Evolutionary conservation across 2,113 vertebrate genomes (phyloP).

Genomic region (Oreochromis spilurus): DNA sequence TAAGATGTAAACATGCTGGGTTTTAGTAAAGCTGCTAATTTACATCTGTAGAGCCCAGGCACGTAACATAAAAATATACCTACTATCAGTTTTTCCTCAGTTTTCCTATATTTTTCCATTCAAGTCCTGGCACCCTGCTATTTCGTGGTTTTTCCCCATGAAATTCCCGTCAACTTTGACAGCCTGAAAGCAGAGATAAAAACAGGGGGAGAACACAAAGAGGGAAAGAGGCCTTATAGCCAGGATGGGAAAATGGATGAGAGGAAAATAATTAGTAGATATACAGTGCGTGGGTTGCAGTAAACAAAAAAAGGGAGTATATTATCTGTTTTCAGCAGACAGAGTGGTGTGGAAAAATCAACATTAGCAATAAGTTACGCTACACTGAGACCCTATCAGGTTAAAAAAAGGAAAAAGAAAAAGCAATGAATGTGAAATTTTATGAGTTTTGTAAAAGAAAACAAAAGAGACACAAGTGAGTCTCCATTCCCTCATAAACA

Average conservation of each 20-base stretch:
- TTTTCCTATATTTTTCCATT: not conserved
- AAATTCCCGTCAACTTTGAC: not conserved
- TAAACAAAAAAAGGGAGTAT: not conserved
- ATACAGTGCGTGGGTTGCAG: not conserved
- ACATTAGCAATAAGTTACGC: not conserved
- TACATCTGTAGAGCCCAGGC: not conserved
- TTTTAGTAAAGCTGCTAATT: not conserved
- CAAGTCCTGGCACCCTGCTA: not conserved
- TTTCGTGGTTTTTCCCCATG: not conserved
- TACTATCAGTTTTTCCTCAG: not conserved
- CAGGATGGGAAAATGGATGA: not conserved
- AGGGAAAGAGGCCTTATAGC: not conserved
- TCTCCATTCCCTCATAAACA: not conserved
- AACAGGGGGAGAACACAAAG: not conserved
- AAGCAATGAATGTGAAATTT: not conserved
- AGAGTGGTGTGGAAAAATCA: slow-evolving; percentile 4
- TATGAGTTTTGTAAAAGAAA: not conserved
- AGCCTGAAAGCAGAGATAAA: not conserved
- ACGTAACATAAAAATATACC: not conserved
- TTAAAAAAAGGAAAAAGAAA: not conserved
- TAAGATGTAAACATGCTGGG: not conserved
- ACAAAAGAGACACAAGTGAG: not conserved
- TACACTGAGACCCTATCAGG: not conserved
- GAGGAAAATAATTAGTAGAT: not conserved
- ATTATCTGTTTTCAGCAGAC: not conserved